A percentile compares a stretch with the other conserved stretches of the same genome.
These are phyloP conservation scores for Argopecten irradians DNA, from an alignment of 1,140 invertebrate genomes.

Conservation along the genomic window DNA sequence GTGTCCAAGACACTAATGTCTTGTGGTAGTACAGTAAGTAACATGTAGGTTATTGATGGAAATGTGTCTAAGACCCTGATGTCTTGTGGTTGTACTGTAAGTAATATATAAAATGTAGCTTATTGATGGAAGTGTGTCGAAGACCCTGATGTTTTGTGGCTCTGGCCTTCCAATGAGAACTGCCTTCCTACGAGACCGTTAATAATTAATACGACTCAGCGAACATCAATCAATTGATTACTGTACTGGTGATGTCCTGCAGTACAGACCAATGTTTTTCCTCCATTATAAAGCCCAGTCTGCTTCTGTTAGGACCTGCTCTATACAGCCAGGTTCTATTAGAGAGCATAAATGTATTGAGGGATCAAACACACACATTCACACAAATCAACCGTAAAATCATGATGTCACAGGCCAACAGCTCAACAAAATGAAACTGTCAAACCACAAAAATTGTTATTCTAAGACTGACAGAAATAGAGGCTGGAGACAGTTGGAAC, in stretches of 20 bases:
- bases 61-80: too few relatives aligned
- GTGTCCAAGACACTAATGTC: too few relatives aligned
- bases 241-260: background rate
- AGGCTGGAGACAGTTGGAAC: too few relatives aligned
- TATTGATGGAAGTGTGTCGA: background rate
- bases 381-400: background rate
- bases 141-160: background rate
- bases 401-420: background rate
- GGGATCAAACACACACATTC: background rate
- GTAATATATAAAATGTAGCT: background rate
- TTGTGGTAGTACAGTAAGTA: too few relatives aligned
- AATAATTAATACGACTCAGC: background rate
- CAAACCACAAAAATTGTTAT: too few relatives aligned
- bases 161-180: background rate
- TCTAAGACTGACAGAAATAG: too few relatives aligned
- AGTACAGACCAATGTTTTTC: background rate
- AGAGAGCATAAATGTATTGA: too few relatives aligned
- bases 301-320: background rate
- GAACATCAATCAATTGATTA: conserved; percentile 18
- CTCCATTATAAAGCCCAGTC: background rate
- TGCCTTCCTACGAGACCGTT: background rate
- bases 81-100: too few relatives aligned
- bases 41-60: too few relatives aligned
- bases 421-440: background rate
- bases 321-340: background rate